Evolutionary conservation across 2,888 invertebrate genomes (phyloP), one percentile per base, ranked within the genome.

Genomic region (Drosophila pseudotakahashii): DNA sequence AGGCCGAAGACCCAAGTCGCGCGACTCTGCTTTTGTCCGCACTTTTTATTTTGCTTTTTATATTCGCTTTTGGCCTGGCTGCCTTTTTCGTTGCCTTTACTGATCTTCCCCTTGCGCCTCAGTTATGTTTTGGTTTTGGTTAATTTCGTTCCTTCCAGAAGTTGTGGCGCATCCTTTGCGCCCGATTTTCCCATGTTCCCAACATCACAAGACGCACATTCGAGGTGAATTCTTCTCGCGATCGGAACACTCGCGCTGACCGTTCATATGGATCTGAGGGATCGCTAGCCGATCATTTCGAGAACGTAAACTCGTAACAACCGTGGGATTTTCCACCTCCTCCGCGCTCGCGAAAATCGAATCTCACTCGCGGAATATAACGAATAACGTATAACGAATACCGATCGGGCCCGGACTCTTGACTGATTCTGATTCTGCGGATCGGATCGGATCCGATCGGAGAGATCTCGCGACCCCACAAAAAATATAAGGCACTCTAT

Each of bases 151-250:
- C 64, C 42, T 14, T 51, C 16, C 50, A 7, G 55, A 37, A 64
- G 61, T 64, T 75, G 70, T 70, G 71, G 78, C 69, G 73, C 79
- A 81, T 83, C 84, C 84, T 86, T 84, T 74, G 83, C 72, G 39
- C 44, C 70, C 81, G 77, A 74, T 77, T 82, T 82, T 80, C 75
- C 75, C 88, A 77, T 77, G 88, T 68, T 74, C 62, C 77, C 81
- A 80, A 66, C 64, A 59, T 52, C 72, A 52, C 51, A 39, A 37
- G 37, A 19, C 19, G 37, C 51, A 52, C 51, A 51, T 9, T 32
- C 44, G 26, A 30, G 41, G 19, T 34, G 59, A 59, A 42, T 59
- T 59, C 59, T 62, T 62, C 47, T 62, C 62, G 50, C 64, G 48
- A 42, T 62, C 63, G 62, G 26, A 63, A 61, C 62, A 63, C 62